Percentiles rank a stretch among this genome's conserved stretches.
phyloP scores from a whole-genome alignment of 2,113 vertebrate species.

The Tretioscincus oriximinensis region DNA sequence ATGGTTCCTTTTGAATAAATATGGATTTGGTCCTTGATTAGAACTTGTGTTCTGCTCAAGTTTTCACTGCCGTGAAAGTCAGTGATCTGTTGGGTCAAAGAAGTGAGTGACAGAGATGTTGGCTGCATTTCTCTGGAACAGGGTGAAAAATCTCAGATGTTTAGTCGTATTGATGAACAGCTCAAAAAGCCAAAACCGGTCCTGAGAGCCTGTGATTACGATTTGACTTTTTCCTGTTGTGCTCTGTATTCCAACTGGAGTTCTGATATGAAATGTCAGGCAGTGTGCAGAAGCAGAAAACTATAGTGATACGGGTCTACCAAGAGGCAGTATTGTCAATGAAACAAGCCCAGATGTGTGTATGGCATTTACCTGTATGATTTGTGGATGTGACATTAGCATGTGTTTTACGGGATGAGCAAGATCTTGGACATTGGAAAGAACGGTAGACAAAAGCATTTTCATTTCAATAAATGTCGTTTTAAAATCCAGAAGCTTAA shows the following conservation, averaged over 20 bases:
- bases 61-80: conserved; percentile 19
- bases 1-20: conserved; percentile 7
- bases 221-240: conserved; percentile 31
- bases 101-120: conserved; percentile 7
- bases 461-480: conserved; percentile 34
- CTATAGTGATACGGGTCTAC: conserved; percentile 18
- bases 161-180: background rate
- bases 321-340: conserved; percentile 47
- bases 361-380: conserved; percentile 51
- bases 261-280: conserved; percentile 48
- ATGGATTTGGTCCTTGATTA: background rate
- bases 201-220: conserved; percentile 45
- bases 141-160: conserved; percentile 29
- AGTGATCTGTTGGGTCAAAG: background rate
- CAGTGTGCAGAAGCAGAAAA: conserved; percentile 37
- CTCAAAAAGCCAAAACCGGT: conserved; percentile 35
- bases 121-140: conserved; percentile 27
- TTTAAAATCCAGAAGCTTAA: conserved; percentile 19
- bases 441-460: background rate
- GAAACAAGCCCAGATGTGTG: conserved; percentile 43
- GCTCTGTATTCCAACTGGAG: background rate
- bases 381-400: conserved; percentile 53
- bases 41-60: background rate
- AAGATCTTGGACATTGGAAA: conserved; percentile 5
- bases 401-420: conserved; percentile 23